Percentiles rank a stretch among this genome's conserved stretches.
Evolutionary conservation across 2,888 invertebrate species (phyloP).

Genomic region (Elgonia sp.): DNA sequence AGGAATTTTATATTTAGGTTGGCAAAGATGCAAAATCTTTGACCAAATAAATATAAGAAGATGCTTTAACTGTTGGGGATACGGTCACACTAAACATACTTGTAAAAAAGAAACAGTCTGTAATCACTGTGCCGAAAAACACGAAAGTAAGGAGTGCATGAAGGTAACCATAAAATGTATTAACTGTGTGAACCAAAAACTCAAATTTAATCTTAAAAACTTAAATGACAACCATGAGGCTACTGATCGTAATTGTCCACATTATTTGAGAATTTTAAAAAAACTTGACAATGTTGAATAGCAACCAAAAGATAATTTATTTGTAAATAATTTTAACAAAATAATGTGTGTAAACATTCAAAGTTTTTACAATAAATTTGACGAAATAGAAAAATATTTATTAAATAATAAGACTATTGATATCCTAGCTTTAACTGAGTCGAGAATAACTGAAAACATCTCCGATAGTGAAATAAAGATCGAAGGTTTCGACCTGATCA

Average conservation of each 20-base stretch:
- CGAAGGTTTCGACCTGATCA: no score
- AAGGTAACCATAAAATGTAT: conserved; percentile 41
- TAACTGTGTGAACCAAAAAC: conserved; percentile 56
- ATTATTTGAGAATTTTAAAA: no score
- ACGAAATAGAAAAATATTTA: no score
- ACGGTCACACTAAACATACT: conserved; percentile 24
- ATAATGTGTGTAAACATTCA: no score
- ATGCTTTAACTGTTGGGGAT: no score
- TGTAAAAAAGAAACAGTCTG: conserved; percentile 52
- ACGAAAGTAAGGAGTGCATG: conserved; percentile 23
- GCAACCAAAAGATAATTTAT: conserved; percentile 42
- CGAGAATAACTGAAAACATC: no score
- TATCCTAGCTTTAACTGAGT: no score
- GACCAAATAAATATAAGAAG: conserved; percentile 37
- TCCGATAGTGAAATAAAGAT: no score
- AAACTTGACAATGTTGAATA: no score
- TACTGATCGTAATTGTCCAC: conserved; percentile 48
- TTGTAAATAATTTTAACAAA: conserved; percentile 53
- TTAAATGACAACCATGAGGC: conserved; percentile 53
- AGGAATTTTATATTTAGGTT: conserved; percentile 39
- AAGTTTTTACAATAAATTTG: no score
- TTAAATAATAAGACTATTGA: no score
- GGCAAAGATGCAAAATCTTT: conserved; percentile 44
- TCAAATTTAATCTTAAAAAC: conserved; percentile 52
- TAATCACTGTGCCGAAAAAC: no score